Conservation (phyloP, 1,140 invertebrate genomes). For the Papilio aristodemus region DNA sequence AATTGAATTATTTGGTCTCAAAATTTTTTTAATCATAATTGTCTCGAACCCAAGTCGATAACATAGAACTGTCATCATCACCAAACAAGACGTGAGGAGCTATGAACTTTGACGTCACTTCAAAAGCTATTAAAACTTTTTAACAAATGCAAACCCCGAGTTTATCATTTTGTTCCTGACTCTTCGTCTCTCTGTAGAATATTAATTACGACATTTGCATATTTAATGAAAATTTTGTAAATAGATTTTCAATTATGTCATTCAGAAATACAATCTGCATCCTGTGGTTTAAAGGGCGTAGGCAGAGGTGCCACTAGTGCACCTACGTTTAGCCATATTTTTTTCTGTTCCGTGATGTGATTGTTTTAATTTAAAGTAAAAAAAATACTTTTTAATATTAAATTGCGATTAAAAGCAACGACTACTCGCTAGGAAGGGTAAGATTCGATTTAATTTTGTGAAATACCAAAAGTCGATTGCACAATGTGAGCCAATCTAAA, state of each 20-base stretch:
- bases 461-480: too few species aligned
- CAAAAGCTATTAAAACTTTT: slow-evolving; percentile 19
- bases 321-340: too few species aligned
- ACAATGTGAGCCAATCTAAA: background rate
- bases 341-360: too few species aligned
- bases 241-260: slow-evolving; percentile 9
- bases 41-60: background rate
- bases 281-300: too few species aligned
- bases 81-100: background rate
- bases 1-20: too few species aligned
- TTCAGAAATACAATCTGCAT: background rate
- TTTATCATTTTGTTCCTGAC: background rate
- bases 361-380: too few species aligned
- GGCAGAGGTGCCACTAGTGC: too few species aligned
- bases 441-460: too few species aligned
- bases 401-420: too few species aligned
- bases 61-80: background rate
- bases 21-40: too few species aligned
- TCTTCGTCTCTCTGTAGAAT: slow-evolving; percentile 5
- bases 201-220: slow-evolving; percentile 13
- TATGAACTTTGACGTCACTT: background rate
- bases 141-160: slow-evolving; percentile 6
- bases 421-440: too few species aligned
- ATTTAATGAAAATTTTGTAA: slow-evolving; percentile 11
- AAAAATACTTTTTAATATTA: too few species aligned